Base-by-base conservation (phyloP, 2,888 invertebrate genomes). In the Pristionchus maxplancki region DNA sequence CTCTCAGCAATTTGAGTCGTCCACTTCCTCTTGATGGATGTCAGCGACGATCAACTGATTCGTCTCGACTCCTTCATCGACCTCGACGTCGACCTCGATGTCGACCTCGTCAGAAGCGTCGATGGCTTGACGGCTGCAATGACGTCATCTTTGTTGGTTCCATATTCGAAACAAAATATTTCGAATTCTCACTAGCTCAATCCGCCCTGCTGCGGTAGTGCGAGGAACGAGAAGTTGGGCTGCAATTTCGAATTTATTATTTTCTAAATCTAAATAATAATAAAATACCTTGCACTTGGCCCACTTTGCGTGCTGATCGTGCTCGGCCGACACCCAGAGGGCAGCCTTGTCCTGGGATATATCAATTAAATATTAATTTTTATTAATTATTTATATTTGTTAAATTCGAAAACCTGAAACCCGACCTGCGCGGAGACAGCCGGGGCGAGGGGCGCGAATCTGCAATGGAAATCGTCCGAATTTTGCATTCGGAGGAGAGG, bases 301-400 rank as follows among this genome's bases (percentile, higher is more conserved):
- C 78, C 78, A 78, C 20, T n/a, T 40, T 9, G 40, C 11, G 44
- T 40, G n/a, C 78, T 78, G 34, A 4, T 24, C 40, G 78, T 78
- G 78, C 13, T 78, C 78, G 44, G 78, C 53, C 34, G 83, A 50
- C 50, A 83, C 83, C 83, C 83, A 83, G 9, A 53, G 83, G 0
- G 83, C 83, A 5, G 83, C 53, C 53, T 83, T 83, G 53, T 50
- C 83, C 83, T 53, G 0, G 20, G 37, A 50, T n/a, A 74, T 11
- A 11, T 44, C 11, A 44, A 44, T 44, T 44, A 44, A 11, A 9
- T 44, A 44, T 9, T 44, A 11, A 44, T 44, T 44, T 44, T n/a
- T n/a, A n/a, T 11, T 11, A 44, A 44, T 44, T 44, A 44, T 44
- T 44, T 44, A 44, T 9, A 44, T 44, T 44, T 9, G 44, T 44